Evolutionary conservation across 2,797 vertebrate genomes (phyloP).

Genomic region (Cyclopterus lumpus): DNA sequence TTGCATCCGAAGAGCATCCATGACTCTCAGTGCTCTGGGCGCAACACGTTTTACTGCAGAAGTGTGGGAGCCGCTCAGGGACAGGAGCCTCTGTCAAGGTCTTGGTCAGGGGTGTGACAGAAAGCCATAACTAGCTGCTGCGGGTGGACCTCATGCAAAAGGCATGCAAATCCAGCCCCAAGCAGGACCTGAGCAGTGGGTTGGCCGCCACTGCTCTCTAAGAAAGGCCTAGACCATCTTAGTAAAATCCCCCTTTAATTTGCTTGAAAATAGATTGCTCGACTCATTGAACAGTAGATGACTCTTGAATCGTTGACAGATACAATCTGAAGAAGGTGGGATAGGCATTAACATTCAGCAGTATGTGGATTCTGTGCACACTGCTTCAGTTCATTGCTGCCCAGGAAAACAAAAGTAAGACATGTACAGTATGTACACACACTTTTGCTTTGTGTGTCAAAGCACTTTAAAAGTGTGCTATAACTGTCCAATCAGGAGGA

Average conservation of each 20-base stretch:
- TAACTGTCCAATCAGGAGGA: neutral
- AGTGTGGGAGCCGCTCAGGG: slow-evolving; percentile 11
- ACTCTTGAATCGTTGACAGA: neutral
- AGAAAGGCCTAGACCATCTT: neutral
- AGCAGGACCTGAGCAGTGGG: neutral
- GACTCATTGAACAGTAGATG: neutral
- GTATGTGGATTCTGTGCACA: neutral
- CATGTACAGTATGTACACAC: neutral
- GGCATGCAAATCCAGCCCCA: slow-evolving; percentile 66
- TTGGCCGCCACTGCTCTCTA: slow-evolving; percentile 8
- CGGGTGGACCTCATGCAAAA: slow-evolving; percentile 67
- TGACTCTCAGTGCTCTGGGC: neutral
- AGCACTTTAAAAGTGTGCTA: neutral
- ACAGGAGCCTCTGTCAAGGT: slow-evolving; percentile 5
- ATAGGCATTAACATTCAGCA: neutral
- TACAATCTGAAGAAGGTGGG: neutral
- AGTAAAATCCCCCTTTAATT: neutral
- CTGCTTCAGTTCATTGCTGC: neutral
- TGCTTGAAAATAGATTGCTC: neutral
- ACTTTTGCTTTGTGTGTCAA: neutral
- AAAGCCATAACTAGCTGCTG: slow-evolving; percentile 62
- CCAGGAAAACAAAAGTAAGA: neutral
- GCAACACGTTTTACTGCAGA: slow-evolving; percentile 3
- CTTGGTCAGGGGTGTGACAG: slow-evolving; percentile 36
- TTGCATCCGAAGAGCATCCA: neutral